Conservation (phyloP, 35 echinoderm and acorn worm species). For the Heliocidaris tuberculata region DNA sequence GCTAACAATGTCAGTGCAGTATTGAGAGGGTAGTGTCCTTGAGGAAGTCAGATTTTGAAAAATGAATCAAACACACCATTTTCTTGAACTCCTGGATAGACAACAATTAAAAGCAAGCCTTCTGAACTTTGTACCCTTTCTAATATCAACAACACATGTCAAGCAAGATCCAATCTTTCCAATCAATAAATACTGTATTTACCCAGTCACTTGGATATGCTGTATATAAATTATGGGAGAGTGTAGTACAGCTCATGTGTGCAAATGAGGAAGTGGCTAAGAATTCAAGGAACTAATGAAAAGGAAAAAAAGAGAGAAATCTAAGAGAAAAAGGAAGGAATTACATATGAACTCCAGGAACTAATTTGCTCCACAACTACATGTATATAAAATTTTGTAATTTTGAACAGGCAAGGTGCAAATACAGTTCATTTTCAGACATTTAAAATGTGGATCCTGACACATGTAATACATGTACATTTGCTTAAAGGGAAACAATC, state of each 20-base stretch:
- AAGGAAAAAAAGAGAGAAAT: neutral
- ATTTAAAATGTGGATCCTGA: too few species aligned
- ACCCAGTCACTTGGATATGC: neutral
- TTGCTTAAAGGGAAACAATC: too few species aligned
- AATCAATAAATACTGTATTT: neutral
- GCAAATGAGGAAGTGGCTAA: neutral
- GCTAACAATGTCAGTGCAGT: neutral
- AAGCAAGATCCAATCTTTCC: neutral
- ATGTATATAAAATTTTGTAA: too few species aligned
- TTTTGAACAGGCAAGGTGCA: too few species aligned
- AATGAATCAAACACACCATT: neutral
- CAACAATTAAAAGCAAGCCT: neutral
- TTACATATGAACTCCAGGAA: neutral
- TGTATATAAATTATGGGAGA: neutral
- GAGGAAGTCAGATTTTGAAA: neutral
- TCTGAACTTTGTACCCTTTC: neutral
- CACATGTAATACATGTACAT: too few species aligned
- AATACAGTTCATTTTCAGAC: too few species aligned
- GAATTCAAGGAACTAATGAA: too few species aligned
- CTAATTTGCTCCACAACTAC: neutral
- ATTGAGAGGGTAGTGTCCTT: neutral
- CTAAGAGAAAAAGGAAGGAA: neutral
- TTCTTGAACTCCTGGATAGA: neutral
- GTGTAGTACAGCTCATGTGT: neutral
- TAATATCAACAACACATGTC: neutral